phyloP scores from a whole-genome alignment of 2,113 vertebrate genomes.

The Turnix velox region DNA sequence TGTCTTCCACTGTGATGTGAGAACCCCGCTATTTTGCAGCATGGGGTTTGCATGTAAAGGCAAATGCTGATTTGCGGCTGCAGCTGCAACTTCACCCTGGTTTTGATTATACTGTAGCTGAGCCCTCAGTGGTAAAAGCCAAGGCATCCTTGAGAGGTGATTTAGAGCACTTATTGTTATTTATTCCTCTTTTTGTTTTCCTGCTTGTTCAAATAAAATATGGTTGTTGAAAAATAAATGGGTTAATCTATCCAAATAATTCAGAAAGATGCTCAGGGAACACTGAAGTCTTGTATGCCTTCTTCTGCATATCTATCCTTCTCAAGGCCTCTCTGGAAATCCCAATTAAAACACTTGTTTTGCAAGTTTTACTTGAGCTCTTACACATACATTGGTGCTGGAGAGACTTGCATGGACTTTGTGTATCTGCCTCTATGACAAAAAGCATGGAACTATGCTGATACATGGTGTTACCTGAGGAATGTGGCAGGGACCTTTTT shows the following conservation, averaged over 20 bases:
- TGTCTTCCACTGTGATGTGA: background rate
- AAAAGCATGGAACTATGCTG: background rate
- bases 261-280: background rate
- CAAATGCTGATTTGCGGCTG: background rate
- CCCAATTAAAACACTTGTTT: background rate
- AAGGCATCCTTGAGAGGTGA: background rate
- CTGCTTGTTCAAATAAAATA: background rate
- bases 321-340: background rate
- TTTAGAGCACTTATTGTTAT: background rate
- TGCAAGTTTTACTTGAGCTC: background rate
- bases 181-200: background rate
- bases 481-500: background rate
- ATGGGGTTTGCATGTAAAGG: fast-evolving
- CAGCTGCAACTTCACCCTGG: background rate
- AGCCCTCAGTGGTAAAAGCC: background rate
- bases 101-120: background rate
- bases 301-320: background rate
- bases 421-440: background rate
- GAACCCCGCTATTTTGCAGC: background rate
- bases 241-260: background rate
- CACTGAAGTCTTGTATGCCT: background rate
- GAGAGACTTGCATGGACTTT: background rate
- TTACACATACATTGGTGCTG: background rate
- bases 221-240: background rate
- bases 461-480: background rate